Base-by-base conservation (phyloP, 2,888 invertebrate species). In the Salpingus planirostris region DNA sequence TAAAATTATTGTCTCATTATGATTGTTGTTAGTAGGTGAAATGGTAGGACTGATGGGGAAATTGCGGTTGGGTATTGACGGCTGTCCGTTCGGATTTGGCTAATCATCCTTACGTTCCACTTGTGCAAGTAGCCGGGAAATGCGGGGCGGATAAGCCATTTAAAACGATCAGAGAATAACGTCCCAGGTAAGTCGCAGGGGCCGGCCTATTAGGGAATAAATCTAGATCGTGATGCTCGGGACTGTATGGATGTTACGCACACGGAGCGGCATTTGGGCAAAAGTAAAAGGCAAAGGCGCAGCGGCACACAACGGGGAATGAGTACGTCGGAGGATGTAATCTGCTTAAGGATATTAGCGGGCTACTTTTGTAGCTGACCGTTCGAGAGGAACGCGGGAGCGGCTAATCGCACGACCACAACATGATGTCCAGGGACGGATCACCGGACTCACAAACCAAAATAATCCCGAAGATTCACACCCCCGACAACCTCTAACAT, bases 261-360 rank as follows among this genome's bases (percentile, higher is more conserved):
- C n/a, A n/a, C n/a, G 33, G 40, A 39, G 44, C 42, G 38, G 39
- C 38, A 39, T 36, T 31, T 31, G 44, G 44, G 40, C 41, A 49
- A 47, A 43, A 46, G 47, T 50, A 40, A 40, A 44, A 45, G 41
- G n/a, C n/a, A n/a, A n/a, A 43, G 47, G 50, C 50, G 53, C 49
- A 50, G 47, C 49, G 46, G 40, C 42, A 38, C 36, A 39, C 37
- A 44, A 38, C 29, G 38, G 37, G 33, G 47, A 43, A 34, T 35
- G n/a, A n/a, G n/a, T n/a, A n/a, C 38, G 43, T 43, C 49, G 50
- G 36, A 54, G 50, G 56, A 51, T 55, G 52, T 63, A 63, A 63
- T 63, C 63, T 60, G 58, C 63, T 63, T 63, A 62, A 55, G 51
- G 55, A 60, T 59, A 60, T 61, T 63, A 61, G 54, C 48, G 44